Base-by-base conservation (phyloP, 2,113 vertebrate species). In the Leucosticte australis region DNA sequence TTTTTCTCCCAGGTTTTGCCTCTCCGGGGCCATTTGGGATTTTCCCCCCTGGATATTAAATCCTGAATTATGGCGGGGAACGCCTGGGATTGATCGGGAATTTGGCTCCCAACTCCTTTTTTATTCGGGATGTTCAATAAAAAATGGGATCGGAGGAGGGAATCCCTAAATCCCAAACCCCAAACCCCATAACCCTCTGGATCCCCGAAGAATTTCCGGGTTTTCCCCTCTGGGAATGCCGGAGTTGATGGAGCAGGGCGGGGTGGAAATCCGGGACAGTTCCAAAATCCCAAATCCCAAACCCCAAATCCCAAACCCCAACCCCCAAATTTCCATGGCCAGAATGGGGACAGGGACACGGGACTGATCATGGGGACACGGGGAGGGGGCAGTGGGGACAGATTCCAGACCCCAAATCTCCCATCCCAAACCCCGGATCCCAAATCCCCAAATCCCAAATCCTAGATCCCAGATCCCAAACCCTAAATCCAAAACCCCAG, bases 61-160 rank as follows among this genome's bases (percentile, higher is more conserved):
- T 24, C 30, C 56, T 6, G 19, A 46, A 37, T 8, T 19, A 35
- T n/a, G 50, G 15, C 0, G 0, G 21, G 8, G 47, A 50, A 42
- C 1, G 2, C 11, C 31, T 14, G 37, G 28, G 85, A 78, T 78
- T 26, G 30, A 78, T 15, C 10, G 1, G 0, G 44, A 49, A 46
- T 37, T 37, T 6, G 50, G 7, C 62, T 13, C 26, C 7, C 24
- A 46, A 7, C 7, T 6, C 20, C 17, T 39, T 49, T 19, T 15
- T 23, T 35, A 18, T 47, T 49, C 3, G 20, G 4, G 22, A 44
- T 55, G 3, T 23, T 11, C 12, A 65, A 35, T 55, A 30, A 44
- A 55, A 65, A 55, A 20, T 14, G 31, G 60, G 24, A 44, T 44
- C 4, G 1, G 3, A 35, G 31, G 31, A 53, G 20, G 12, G 33